Evolutionary conservation across 2,888 invertebrate genomes (phyloP), one percentile per base, ranked within the genome.

Genomic region (Antheraea assamensis): DNA sequence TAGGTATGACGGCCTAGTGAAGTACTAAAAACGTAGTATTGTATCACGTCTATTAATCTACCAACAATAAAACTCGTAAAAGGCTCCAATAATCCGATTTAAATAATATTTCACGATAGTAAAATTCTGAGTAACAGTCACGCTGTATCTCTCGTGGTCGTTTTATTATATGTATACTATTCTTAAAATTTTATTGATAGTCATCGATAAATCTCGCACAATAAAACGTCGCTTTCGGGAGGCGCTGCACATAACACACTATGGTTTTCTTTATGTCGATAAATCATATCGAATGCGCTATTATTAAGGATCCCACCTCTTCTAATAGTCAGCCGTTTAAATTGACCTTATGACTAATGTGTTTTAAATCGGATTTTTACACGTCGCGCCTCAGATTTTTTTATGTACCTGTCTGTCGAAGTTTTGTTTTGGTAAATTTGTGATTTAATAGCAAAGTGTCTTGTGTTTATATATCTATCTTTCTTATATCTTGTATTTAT

Each of bases 171-270:
- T 77, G 81, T 78, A 80, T 85, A 85, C 87, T 85, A 24, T 24
- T 24, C n/a, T 84, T 80, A 83, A 88, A 88, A 89, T 86, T 90
- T 89, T 90, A 89, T 91, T 86, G 88, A 86, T 87, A 85, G 82
- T 86, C 81, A 76, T 84, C 87, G 81, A 91, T 92, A 91, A 91
- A 91, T 89, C 87, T 87, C 79, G 78, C 79, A 68, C 81, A 84
- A 85, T 87, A 87, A 86, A 87, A 81, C 79, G 80, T 84, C 83
- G 82, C 82, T 83, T 83, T 83, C 83, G 80, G 80, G 79, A 86
- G 85, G 87, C 86, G 88, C 86, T 84, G 84, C 86, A n/a, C n/a
- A 87, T 86, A 87, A 90, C 89, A 86, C 88, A 84, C 86, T 79
- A 81, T 81, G 82, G 77, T 82, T 19, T 17, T 68, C 84, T 81